Evolutionary conservation across 2,797 vertebrate genomes (phyloP), one percentile per base, ranked within the genome.

Genomic region (Lates japonicus): DNA sequence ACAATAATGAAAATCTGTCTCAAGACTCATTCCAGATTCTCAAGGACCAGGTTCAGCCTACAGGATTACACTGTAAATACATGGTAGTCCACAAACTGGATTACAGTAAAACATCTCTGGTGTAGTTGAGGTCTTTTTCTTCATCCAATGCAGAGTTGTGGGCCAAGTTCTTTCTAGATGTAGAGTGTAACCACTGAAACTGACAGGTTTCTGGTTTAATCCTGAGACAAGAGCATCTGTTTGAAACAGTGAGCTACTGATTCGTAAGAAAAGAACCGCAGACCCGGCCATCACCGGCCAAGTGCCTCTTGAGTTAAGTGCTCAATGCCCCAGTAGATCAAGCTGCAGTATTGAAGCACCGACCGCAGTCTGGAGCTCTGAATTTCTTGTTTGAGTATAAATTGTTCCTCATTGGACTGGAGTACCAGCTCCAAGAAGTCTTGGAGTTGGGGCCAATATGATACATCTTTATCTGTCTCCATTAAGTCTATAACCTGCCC

Each of bases 391-490:
- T 51, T 29, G 19, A 81, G 57, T 73, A 66, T 64, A 74, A 66
- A 80, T 76, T 86, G 69, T 85, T 81, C 72, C 79, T 59, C 33
- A 54, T 60, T 42, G 60, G 46, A 20, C 73, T 80, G 70, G n/a
- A n/a, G 51, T 70, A 33, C 57, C 62, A 59, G 66, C 78, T 82
- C 60, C 66, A 39, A n/a, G n/a, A 65, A 54, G 73, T 66, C 71
- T 59, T 51, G 69, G n/a, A n/a, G 82, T 84, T 72, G 69, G 37
- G 57, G 10, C 70, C 74, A 83, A 76, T 90, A 84, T 90, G 84
- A 88, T 84, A 86, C 85, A 88, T n/a, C n/a, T 88, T 87, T 83
- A 93, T 91, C 82, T 69, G 80, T 88, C 87, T 93, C 67, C 78
- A 92, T 88, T 88, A 83, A 87, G 79, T 69, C 82, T 39, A 35